These are phyloP conservation scores for Ypsolopha scabrella DNA, from an alignment of 2,888 invertebrate genomes.

Conservation along the genomic window DNA sequence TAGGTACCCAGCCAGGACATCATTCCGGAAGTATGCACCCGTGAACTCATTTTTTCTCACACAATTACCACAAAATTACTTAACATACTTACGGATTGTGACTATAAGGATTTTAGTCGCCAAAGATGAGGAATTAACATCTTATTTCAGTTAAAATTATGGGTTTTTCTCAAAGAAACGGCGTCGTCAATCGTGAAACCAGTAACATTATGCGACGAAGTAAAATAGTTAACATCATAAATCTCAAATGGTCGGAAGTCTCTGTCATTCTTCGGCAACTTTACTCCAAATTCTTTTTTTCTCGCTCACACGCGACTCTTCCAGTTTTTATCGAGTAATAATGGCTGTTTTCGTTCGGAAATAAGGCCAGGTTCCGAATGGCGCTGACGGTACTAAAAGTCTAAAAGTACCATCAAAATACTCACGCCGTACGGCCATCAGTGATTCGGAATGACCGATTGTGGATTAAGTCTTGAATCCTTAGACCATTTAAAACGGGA, in stretches of 20 bases:
- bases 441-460: too few relatives aligned
- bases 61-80: slow-evolving; percentile 12
- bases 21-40: slow-evolving; percentile 28
- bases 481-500: too few relatives aligned
- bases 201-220: slow-evolving; percentile 22
- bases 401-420: too few relatives aligned
- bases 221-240: slow-evolving; percentile 10
- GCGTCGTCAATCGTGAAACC: slow-evolving; percentile 41
- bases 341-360: background rate
- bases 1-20: slow-evolving; percentile 37
- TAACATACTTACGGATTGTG: slow-evolving; percentile 6
- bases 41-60: slow-evolving; percentile 17
- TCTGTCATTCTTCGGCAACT: background rate
- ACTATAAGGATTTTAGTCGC: slow-evolving; percentile 9
- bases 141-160: slow-evolving; percentile 36
- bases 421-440: too few relatives aligned
- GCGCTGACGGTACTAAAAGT: too few relatives aligned
- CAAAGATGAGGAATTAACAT: slow-evolving; percentile 29
- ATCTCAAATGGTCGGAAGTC: background rate
- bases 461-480: too few relatives aligned
- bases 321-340: background rate
- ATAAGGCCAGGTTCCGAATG: too few relatives aligned
- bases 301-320: too few relatives aligned
- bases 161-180: slow-evolving; percentile 29
- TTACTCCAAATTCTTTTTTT: too few relatives aligned